Percentiles rank a stretch among this genome's conserved stretches.
Conservation (phyloP, 2,888 invertebrate species). For the Cosmopolites sordidus region DNA sequence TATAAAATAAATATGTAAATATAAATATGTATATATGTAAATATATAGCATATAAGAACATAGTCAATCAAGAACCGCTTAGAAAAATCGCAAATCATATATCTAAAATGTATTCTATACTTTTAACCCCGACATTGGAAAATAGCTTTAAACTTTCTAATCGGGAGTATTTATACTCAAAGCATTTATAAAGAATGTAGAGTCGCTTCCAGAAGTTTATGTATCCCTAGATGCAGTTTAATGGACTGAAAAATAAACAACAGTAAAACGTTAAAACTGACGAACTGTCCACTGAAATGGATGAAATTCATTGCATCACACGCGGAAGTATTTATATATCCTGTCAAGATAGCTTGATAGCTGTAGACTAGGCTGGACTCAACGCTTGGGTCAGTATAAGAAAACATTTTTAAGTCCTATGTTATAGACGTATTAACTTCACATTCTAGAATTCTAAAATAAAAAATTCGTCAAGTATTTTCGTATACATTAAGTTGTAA, state of each 20-base stretch:
- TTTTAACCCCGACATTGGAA: too few relatives aligned
- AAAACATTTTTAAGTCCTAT: too few relatives aligned
- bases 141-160: neutral
- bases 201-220: neutral
- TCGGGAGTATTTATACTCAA: neutral
- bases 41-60: too few relatives aligned
- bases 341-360: constrained; percentile 7
- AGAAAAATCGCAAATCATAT: too few relatives aligned
- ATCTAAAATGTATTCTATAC: too few relatives aligned
- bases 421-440: too few relatives aligned
- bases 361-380: constrained; percentile 11
- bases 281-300: constrained; percentile 6
- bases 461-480: too few relatives aligned
- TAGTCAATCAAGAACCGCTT: too few relatives aligned
- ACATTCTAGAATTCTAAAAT: too few relatives aligned
- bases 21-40: too few relatives aligned
- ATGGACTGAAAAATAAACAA: constrained; percentile 8
- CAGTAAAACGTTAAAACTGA: constrained; percentile 6
- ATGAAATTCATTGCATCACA: constrained; percentile 5
- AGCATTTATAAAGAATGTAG: neutral
- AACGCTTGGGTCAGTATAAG: constrained; percentile 1
- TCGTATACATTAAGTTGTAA: too few relatives aligned
- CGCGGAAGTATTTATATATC: constrained; percentile 12
- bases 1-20: too few relatives aligned
- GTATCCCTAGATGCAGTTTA: constrained; percentile 2